phyloP scores from a whole-genome alignment of 2,888 invertebrate genomes.

The Alentia gelatinosa region DNA sequence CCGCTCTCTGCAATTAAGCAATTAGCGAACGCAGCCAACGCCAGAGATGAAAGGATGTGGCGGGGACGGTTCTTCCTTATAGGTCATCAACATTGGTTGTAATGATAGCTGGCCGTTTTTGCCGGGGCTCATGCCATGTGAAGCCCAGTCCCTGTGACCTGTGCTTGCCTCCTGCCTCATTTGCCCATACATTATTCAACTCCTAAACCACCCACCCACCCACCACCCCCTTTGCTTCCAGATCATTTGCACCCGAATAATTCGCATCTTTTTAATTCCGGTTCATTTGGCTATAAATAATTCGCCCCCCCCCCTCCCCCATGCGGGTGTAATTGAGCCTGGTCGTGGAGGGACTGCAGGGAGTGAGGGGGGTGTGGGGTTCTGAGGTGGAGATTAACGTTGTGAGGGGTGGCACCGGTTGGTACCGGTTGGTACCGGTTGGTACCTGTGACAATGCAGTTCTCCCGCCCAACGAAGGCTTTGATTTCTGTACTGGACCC shows the following conservation, averaged over 20 bases:
- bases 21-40: not conserved
- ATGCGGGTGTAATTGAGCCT: not conserved
- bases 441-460: not conserved
- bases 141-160: not conserved
- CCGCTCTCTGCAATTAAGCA: conserved; percentile 10
- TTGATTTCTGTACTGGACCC: conserved; percentile 7
- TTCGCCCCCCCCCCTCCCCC: not conserved
- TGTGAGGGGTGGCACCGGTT: too few relatives aligned
- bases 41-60: not conserved
- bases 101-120: not conserved
- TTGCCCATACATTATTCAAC: conserved; percentile 10
- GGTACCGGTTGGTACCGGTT: too few relatives aligned
- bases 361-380: too few relatives aligned
- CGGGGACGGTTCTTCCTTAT: not conserved
- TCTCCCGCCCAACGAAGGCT: not conserved
- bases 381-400: too few relatives aligned
- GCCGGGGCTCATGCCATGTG: not conserved
- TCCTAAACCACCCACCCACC: not conserved
- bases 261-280: conserved; percentile 8
- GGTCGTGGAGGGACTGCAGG: not conserved
- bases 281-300: conserved; percentile 11
- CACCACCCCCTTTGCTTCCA: not conserved
- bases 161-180: not conserved
- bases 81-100: not conserved
- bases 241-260: conserved; percentile 21